Evolutionary conservation across 35 echinoderm and acorn worm genomes (phyloP).

Genomic region (Apostichopus japonicus): DNA sequence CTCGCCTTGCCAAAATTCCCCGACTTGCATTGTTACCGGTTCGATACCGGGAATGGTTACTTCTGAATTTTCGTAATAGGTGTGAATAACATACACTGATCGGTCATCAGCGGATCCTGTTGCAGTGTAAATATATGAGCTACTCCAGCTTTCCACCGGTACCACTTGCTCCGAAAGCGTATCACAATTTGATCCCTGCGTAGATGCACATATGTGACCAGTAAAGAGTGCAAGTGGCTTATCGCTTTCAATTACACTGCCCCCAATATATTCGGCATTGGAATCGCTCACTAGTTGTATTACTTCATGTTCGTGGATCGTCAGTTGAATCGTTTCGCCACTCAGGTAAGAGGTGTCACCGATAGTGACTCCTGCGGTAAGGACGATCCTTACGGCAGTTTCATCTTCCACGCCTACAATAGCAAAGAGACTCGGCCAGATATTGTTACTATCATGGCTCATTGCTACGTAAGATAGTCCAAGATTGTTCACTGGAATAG

Average conservation of each 20-base stretch:
- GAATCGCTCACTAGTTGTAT: constrained; percentile 50
- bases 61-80: constrained; percentile 51
- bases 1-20: constrained; percentile 62
- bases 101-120: not conserved
- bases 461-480: constrained; percentile 45
- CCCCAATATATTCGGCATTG: constrained; percentile 38
- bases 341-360: constrained; percentile 33
- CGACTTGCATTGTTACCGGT: constrained; percentile 6
- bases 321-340: constrained; percentile 52
- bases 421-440: constrained; percentile 26
- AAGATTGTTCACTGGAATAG: too few species aligned
- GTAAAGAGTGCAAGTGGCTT: constrained; percentile 66
- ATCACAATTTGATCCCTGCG: constrained; percentile 51
- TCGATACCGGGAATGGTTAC: constrained; percentile 50
- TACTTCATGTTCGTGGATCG: constrained; percentile 30
- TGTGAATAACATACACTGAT: constrained; percentile 53
- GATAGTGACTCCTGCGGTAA: constrained; percentile 36
- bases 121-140: constrained; percentile 61
- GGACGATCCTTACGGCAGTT: constrained; percentile 25
- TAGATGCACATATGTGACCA: constrained; percentile 44
- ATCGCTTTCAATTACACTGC: constrained; percentile 64
- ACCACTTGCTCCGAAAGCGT: constrained; percentile 63
- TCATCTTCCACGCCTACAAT: constrained; percentile 46
- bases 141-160: constrained; percentile 72
- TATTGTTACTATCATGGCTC: not conserved